Conservation (phyloP, 2,888 invertebrate species). For the Margaritifera margaritifera region DNA sequence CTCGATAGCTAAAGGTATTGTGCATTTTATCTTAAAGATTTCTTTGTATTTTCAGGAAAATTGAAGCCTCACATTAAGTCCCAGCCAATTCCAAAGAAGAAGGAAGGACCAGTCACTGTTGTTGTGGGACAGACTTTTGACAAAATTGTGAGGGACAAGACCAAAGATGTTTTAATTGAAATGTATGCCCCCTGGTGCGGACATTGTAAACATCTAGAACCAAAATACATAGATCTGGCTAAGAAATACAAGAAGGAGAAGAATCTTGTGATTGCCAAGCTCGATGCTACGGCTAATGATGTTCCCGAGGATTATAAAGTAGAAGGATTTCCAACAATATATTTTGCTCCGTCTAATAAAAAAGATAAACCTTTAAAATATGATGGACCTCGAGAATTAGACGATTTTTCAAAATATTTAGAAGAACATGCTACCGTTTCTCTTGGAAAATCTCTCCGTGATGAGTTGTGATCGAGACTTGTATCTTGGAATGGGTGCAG, state of each 20-base stretch:
- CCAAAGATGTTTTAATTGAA: conserved; percentile 76
- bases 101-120: conserved; percentile 74
- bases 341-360: conserved; percentile 70
- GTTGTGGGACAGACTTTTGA: conserved; percentile 77
- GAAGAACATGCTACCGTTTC: conserved; percentile 64
- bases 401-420: conserved; percentile 68
- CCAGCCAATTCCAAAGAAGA: conserved; percentile 75
- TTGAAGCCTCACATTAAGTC: conserved; percentile 75
- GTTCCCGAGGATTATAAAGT: conserved; percentile 70
- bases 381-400: conserved; percentile 64
- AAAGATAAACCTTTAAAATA: conserved; percentile 72
- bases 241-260: conserved; percentile 66
- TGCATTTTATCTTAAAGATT: too few species aligned
- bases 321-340: conserved; percentile 76
- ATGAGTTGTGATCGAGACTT: conserved; percentile 55
- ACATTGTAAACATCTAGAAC: conserved; percentile 77
- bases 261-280: conserved; percentile 70
- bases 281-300: conserved; percentile 75
- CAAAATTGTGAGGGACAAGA: conserved; percentile 73
- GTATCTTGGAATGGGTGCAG: not conserved
- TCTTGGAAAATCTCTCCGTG: conserved; percentile 50
- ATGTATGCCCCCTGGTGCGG: conserved; percentile 79
- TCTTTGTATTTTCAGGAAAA: conserved; percentile 68
- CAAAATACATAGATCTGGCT: conserved; percentile 73
- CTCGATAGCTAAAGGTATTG: too few species aligned